Base-by-base conservation (phyloP, 2,113 vertebrate genomes). In the Rynchops niger region DNA sequence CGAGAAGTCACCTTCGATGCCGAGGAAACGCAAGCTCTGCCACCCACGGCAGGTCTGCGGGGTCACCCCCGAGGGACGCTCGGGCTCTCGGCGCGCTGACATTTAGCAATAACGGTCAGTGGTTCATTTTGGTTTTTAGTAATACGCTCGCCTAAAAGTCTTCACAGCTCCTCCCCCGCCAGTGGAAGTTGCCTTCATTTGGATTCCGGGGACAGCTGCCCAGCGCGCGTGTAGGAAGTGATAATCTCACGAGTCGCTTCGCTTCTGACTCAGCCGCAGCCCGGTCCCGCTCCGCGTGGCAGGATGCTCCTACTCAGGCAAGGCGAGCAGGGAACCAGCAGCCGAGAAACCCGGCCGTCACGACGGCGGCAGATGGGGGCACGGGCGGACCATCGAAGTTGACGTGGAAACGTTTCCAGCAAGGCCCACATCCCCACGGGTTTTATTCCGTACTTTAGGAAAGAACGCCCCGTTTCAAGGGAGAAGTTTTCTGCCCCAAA, bases 301-400 rank as follows among this genome's bases (percentile, higher is more conserved):
- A 72, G 92, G 96, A 81, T 93, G 92, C 91, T 93, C 91, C 96
- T 49, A 17, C 94, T 71, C 95, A 71, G 90, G 27, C 90, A 32
- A 5, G 67, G 21, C 78, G 47, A 13, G 27, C 0, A 2, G 32
- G 50, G 40, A 65, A 5, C 27, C 59, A 6, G 66, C 2, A 53
- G 92, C 80, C 94, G 43, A 59, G 66, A 83, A 90, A 32, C 70
- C 29, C 34, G 3, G 38, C 90, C 11, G 0, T 53, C 82, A 65
- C 16, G 3, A 11, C 5, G 67, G 26, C 18, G 6, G 88, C 88
- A 80, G 86, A 74, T 26, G 67, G 59, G 50, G 89, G 47, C 83
- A 65, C 83, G 55, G 77, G 11, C 86, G 66, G 32, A 49, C 26
- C 69, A 8, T 36, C 36, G 7, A 14, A 74, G 69, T 0, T 47